Base-by-base conservation (phyloP, 1,140 invertebrate species). In the Rhyzopertha dominica region DNA sequence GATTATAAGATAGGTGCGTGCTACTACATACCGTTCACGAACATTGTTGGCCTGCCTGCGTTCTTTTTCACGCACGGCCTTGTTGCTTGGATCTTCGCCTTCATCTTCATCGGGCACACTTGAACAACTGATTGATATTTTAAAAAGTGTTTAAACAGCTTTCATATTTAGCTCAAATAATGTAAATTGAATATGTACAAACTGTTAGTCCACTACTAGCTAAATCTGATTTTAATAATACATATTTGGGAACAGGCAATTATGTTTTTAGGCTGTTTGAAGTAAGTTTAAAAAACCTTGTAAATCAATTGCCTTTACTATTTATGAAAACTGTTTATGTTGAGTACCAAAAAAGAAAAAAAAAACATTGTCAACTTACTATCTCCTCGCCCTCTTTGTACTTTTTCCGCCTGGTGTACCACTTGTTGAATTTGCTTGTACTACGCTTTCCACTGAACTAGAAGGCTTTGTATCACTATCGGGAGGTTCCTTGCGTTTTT, bases 31-130 rank as follows among this genome's bases (percentile, higher is more conserved):
- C 92, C 92, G 87, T 82, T 98, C 95, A 62, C 95, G 76, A 60
- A 95, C 93, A 80, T 98, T 98, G 79, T 98, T 98, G 55, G 95
- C 94, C 73, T 95, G 91, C 55, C 95, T 80, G 58, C 95, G 80
- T 74, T 98, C 90, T 76, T 90, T 89, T 75, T 98, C 95, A 60
- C 92, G 81, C 70, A 94, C 86, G 46, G 87, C 85, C 80, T 97
- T 97, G 51, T 85, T 82, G 71, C 85, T 84, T 9, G 91, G 90
- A 70, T 90, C 87, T 40, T 78, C 74, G 58, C 71, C 70, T 55
- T 72, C 72, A 48, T 78, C 76, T 48, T 80, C 74, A 56, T 87
- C 84, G 58, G 83, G 81, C 47, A 56, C 57, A 56, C 59, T 61
- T 54, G 44, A 59, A 53, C 49, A 56, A 45, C 43, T 58, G 53